phyloP scores from a whole-genome alignment of 2,113 vertebrate species.

The Petaurus breviceps region DNA sequence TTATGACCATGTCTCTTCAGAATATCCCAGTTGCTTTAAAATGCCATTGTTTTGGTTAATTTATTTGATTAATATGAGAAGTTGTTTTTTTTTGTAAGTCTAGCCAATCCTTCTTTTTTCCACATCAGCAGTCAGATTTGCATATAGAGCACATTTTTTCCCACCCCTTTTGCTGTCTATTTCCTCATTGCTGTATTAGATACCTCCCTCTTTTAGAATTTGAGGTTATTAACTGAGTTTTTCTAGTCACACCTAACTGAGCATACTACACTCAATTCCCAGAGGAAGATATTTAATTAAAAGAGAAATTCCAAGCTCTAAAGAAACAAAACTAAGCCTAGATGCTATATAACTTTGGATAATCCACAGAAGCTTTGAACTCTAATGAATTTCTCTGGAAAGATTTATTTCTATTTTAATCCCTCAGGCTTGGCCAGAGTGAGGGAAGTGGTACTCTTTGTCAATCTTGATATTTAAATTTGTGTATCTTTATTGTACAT shows the following conservation, averaged over 20 bases:
- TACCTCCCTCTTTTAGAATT: conserved; percentile 15
- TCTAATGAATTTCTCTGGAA: conserved; percentile 22
- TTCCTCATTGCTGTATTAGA: neutral
- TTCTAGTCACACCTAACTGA: conserved; percentile 28
- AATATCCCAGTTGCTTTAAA: neutral
- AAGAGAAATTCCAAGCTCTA: conserved; percentile 28
- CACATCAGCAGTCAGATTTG: neutral
- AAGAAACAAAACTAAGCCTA: conserved; percentile 18
- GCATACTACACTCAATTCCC: conserved; percentile 25
- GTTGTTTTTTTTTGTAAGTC: neutral
- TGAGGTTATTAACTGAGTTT: conserved; percentile 40
- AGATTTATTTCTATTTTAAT: conserved; percentile 25
- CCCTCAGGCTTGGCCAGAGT: neutral
- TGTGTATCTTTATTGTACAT: neutral
- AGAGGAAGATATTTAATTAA: conserved; percentile 30
- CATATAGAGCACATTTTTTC: conserved; percentile 11
- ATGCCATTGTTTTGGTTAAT: neutral
- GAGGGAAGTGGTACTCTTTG: conserved; percentile 5
- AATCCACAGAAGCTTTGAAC: conserved; percentile 16
- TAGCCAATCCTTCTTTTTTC: neutral
- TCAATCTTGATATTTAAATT: conserved; percentile 36
- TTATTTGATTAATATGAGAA: neutral
- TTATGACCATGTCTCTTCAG: conserved; percentile 16
- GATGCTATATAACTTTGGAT: conserved; percentile 1
- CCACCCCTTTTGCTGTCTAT: conserved; percentile 3